Evolutionary conservation across 2,113 vertebrate species (phyloP).

Genomic region (Probosciger aterrimus): DNA sequence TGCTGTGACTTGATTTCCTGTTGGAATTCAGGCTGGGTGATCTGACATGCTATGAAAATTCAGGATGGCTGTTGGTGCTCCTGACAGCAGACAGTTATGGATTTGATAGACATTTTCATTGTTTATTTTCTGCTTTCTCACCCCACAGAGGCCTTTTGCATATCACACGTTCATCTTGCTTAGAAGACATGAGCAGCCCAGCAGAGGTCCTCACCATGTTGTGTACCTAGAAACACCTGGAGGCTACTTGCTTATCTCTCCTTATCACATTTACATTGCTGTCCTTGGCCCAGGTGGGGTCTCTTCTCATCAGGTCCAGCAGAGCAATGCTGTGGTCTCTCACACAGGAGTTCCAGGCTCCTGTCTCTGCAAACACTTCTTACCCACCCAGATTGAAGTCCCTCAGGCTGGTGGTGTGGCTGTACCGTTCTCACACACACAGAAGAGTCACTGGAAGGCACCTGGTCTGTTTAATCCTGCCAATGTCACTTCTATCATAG

Average conservation of each 20-base stretch:
- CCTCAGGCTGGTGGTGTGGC: fast-evolving
- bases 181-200: background rate
- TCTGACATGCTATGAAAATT: background rate
- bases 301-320: background rate
- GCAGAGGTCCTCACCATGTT: background rate
- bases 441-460: background rate
- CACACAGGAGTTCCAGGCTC: background rate
- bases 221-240: background rate
- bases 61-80: background rate
- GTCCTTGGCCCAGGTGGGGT: background rate
- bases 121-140: background rate
- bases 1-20: background rate
- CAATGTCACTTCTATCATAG: background rate
- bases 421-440: background rate
- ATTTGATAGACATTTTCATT: background rate
- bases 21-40: background rate
- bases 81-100: background rate
- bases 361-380: background rate
- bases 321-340: fast-evolving
- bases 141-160: background rate
- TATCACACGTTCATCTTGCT: background rate
- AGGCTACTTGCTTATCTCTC: background rate
- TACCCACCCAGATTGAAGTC: background rate
- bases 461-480: background rate
- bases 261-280: background rate